Evolutionary conservation across 2,113 vertebrate species (phyloP), one percentile per base, ranked within the genome.

Genomic region (Turnix velox): DNA sequence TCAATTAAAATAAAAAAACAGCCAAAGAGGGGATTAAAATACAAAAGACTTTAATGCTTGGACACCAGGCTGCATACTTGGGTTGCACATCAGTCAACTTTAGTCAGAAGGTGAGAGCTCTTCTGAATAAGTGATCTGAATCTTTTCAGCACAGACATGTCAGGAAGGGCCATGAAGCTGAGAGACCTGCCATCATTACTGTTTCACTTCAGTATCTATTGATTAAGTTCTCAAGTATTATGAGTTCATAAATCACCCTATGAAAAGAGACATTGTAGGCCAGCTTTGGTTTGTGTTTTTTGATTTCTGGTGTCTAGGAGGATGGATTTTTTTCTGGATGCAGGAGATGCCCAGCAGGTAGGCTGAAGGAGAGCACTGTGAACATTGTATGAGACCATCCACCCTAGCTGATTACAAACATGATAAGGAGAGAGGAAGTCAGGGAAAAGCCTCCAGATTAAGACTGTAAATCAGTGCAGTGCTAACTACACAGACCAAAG

Each of bases 191-290:
- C 75, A 25, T 89, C 24, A 3, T 72, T 94, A 81, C 63, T 94
- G 80, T 88, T 96, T 93, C 92, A 79, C 92, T 96, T 97, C 90
- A 93, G 95, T 96, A 87, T 37, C 65, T 96, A 83, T 92, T 97
- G 94, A 96, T 89, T 80, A 72, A 94, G 63, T 96, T 96, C 74
- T 96, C 49, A 43, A 83, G 58, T 94, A 96, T 85, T 96, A 88
- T 17, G 30, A 94, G 83, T 93, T 96, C 79, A 95, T 97, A 93
- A 95, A 95, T 97, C 48, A 82, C 33, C 12, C 48, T 76, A 33
- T 89, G 88, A 91, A 79, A 93, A 84, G 79, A 80, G 3, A 6
- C n/a, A 33, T n/a, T 46, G 83, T 80, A 65, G 49, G 59, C 83
- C 96, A 79, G 63, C 61, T 95, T 86, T 73, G 55, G 33, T 84